Conservation (phyloP, 2,888 invertebrate genomes). For the Leptinotarsa juncta region DNA sequence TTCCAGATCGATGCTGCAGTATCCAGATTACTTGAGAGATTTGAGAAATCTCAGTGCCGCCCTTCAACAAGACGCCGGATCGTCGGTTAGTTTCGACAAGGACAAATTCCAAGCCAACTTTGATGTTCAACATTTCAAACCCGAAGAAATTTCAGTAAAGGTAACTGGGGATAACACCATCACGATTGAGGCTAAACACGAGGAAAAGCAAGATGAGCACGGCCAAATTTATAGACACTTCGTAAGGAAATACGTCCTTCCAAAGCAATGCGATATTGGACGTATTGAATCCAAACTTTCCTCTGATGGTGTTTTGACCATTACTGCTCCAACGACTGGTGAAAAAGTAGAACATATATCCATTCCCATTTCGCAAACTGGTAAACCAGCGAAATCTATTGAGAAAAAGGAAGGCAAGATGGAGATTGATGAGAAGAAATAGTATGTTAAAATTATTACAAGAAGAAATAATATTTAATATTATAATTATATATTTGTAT, state of each 20-base stretch:
- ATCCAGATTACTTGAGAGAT: slow-evolving; percentile 18
- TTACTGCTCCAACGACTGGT: slow-evolving; percentile 32
- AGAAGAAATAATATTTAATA: too few relatives aligned
- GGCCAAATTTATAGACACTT: slow-evolving; percentile 38
- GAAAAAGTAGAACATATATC: slow-evolving; percentile 28
- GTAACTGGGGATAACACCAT: slow-evolving; percentile 32
- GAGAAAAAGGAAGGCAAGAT: slow-evolving; percentile 17
- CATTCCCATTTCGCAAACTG: slow-evolving; percentile 37
- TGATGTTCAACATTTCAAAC: slow-evolving; percentile 43
- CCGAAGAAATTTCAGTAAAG: slow-evolving; percentile 40
- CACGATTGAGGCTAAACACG: slow-evolving; percentile 39
- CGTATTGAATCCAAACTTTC: slow-evolving; percentile 38
- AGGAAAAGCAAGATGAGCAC: slow-evolving; percentile 41
- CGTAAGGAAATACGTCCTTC: too few relatives aligned
- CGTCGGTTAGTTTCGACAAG: slow-evolving; percentile 21
- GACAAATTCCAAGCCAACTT: slow-evolving; percentile 39
- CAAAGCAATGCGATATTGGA: slow-evolving; percentile 36
- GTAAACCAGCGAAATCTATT: slow-evolving; percentile 32
- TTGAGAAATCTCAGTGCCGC: slow-evolving; percentile 17
- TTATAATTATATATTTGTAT: too few relatives aligned
- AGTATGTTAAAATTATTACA: neutral
- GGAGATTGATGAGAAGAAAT: neutral
- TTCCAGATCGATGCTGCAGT: slow-evolving; percentile 22
- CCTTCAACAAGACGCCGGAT: slow-evolving; percentile 18
- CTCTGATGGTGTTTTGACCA: slow-evolving; percentile 39